Base-by-base conservation (phyloP, 2,888 invertebrate species). In the Hydroisotoma schaefferi region DNA sequence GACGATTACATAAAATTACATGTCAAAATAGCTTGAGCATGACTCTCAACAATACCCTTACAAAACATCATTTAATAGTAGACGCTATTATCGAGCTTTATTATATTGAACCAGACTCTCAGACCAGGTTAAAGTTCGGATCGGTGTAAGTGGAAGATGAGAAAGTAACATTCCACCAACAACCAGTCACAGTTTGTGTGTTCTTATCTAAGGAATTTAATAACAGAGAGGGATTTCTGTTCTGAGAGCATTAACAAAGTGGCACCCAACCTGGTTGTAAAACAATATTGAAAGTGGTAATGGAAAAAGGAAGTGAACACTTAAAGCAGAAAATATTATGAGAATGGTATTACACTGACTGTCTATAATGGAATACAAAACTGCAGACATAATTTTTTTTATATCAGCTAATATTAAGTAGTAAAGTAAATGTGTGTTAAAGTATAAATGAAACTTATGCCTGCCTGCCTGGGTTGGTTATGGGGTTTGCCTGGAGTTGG, bases 271-370 rank as follows among this genome's bases (percentile, higher is more conserved):
- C 23, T 46, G 46, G 23, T 46, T 46, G 23, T 46, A 46, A 46
- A 46, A 46, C 46, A 46, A 46, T 46, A 46, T 25, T 46, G 46
- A 46, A 46, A 25, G 46, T 46, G 46, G 46, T 46, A 46, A 46
- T 46, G 46, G 40, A 46, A 46, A 43, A 18, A 46, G 46, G 46
- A 46, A 46, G 33, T 33, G 33, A 10, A 33, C 8, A 10, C 33
- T n/a, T n/a, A n/a, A n/a, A n/a, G n/a, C n/a, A n/a, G n/a, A n/a
- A n/a, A n/a, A n/a, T n/a, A n/a, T n/a, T n/a, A n/a, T n/a, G n/a
- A n/a, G n/a, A n/a, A n/a, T n/a, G n/a, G n/a, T n/a, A n/a, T n/a
- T n/a, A n/a, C n/a, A n/a, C n/a, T n/a, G n/a, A n/a, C n/a, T n/a
- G n/a, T n/a, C n/a, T n/a, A n/a, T n/a, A n/a, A n/a, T n/a, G n/a